A percentile compares a stretch with the other conserved stretches of the same genome.
Evolutionary conservation across 1,140 invertebrate species (phyloP).

Genomic region (Micrasema longulum): DNA sequence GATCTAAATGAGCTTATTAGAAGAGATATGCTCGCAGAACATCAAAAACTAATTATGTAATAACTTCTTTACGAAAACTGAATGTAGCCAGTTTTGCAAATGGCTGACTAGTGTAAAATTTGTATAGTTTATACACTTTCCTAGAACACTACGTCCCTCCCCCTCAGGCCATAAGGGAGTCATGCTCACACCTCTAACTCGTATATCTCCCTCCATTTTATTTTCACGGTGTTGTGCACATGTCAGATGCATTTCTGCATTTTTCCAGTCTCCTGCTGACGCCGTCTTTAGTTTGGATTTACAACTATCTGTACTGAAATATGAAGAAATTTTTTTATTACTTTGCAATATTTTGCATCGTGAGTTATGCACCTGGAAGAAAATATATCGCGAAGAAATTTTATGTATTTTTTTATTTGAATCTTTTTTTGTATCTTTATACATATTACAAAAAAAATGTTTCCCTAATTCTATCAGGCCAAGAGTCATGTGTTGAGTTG

Average conservation of each 20-base stretch:
- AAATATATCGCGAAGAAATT: not conserved
- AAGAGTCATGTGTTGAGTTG: too few relatives aligned
- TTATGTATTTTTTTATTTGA: not conserved
- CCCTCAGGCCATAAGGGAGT: not conserved
- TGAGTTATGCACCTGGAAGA: not conserved
- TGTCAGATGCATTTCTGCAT: conserved; percentile 16
- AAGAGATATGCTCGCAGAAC: too few relatives aligned
- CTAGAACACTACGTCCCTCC: not conserved
- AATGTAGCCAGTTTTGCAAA: too few relatives aligned
- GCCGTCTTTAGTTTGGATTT: not conserved
- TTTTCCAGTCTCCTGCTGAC: conserved; percentile 9
- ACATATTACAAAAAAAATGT: too few relatives aligned
- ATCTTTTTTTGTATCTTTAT: too few relatives aligned
- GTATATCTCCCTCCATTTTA: not conserved
- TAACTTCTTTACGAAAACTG: too few relatives aligned
- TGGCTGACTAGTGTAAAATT: too few relatives aligned
- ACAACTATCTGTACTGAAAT: not conserved
- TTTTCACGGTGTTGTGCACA: conserved; percentile 15
- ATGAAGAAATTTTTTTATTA: not conserved
- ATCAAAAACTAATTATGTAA: too few relatives aligned
- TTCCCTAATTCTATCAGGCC: too few relatives aligned
- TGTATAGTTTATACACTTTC: not conserved
- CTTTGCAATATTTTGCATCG: not conserved
- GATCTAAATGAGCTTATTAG: too few relatives aligned
- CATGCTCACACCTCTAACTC: not conserved